These are phyloP conservation scores for Protonibea diacanthus DNA, from an alignment of 2,797 vertebrate species.

Conservation along the genomic window DNA sequence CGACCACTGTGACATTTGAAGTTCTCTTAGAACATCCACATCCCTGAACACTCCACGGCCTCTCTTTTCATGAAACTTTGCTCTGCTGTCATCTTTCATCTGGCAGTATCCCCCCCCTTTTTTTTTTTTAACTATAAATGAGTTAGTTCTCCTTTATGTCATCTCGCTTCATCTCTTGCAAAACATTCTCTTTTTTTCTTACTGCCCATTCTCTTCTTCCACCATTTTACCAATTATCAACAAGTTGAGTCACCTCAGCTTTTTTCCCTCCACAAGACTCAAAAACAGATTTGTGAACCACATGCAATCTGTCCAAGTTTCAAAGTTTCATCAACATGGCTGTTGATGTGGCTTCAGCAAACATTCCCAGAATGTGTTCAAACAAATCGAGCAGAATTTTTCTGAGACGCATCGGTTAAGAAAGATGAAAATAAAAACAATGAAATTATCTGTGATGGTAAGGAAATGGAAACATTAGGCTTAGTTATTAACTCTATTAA, in stretches of 20 bases:
- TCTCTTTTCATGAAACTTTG: constrained; percentile 9
- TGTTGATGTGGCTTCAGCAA: neutral
- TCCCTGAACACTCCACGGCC: constrained; percentile 19
- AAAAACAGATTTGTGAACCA: constrained; percentile 13
- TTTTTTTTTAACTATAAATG: neutral
- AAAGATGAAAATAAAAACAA: constrained; percentile 6
- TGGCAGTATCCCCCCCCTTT: neutral
- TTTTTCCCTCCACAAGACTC: neutral
- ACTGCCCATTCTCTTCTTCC: neutral
- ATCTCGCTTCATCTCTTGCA: neutral
- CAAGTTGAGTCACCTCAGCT: neutral
- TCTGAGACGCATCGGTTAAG: neutral
- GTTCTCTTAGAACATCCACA: constrained; percentile 16
- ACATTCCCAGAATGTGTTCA: constrained; percentile 14
- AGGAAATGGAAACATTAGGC: neutral
- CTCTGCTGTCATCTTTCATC: neutral
- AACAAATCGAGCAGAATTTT: neutral
- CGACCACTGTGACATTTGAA: constrained; percentile 41
- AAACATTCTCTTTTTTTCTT: neutral
- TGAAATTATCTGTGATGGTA: constrained; percentile 13
- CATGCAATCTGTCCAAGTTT: neutral
- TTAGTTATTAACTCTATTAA: neutral
- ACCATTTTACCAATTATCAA: neutral
- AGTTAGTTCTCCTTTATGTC: neutral
- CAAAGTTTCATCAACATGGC: neutral